Conservation (phyloP, 1,140 invertebrate genomes). For the Mactra quadrangularis region DNA sequence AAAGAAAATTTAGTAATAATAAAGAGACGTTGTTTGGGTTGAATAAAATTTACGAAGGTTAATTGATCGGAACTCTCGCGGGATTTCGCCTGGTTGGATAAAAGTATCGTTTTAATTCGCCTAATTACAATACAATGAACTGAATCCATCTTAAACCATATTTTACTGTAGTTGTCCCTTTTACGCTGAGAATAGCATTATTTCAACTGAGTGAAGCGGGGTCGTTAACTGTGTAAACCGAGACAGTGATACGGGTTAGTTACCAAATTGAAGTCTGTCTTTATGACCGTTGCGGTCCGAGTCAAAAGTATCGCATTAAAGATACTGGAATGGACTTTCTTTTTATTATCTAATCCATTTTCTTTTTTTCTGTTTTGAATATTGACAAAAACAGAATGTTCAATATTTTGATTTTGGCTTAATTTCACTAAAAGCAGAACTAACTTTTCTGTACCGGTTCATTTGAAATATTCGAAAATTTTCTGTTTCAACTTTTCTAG, state of each 20-base stretch:
- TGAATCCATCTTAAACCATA: constrained; percentile 5
- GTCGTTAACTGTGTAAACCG: constrained; percentile 28
- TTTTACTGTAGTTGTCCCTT: constrained; percentile 10
- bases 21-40: constrained; percentile 14
- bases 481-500: too few species aligned
- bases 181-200: constrained; percentile 27
- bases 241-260: constrained; percentile 35
- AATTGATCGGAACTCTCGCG: constrained; percentile 40
- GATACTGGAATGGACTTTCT: too few species aligned
- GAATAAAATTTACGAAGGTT: constrained; percentile 15
- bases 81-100: neutral
- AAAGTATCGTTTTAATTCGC: constrained; percentile 51
- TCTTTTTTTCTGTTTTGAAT: too few species aligned
- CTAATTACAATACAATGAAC: constrained; percentile 59
- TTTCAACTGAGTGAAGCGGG: constrained; percentile 38
- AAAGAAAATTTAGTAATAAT: constrained; percentile 47
- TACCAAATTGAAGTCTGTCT: constrained; percentile 42
- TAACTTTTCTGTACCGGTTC: too few species aligned
- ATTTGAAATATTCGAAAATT: too few species aligned
- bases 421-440: too few species aligned
- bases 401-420: too few species aligned
- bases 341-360: too few species aligned
- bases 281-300: constrained; percentile 36
- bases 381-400: too few species aligned
- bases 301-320: constrained; percentile 30